phyloP scores from a whole-genome alignment of 2,888 invertebrate genomes.

The Drosophila kanekoi region DNA sequence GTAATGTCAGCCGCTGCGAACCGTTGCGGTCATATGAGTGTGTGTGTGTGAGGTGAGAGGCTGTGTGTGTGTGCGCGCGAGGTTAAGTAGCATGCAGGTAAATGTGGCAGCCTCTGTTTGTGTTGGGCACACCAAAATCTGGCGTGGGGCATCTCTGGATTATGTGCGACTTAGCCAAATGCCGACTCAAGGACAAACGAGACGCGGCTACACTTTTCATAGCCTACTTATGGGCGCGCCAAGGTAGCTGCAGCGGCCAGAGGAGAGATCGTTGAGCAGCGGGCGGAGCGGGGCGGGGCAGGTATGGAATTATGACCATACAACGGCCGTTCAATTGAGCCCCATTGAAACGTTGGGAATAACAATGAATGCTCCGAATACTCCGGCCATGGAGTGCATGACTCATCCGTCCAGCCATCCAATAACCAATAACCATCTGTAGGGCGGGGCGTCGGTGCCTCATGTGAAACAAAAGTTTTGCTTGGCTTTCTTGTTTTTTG shows the following conservation, averaged over 20 bases:
- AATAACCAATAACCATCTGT: background rate
- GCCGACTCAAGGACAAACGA: constrained; percentile 55
- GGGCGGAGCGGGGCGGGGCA: too few relatives aligned
- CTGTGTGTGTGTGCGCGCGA: constrained; percentile 18
- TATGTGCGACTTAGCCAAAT: constrained; percentile 59
- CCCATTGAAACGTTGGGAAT: constrained; percentile 31
- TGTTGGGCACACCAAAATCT: constrained; percentile 21
- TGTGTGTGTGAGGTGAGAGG: constrained; percentile 1
- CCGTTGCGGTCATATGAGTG: constrained; percentile 24
- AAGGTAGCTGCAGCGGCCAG: constrained; percentile 16
- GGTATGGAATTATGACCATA: constrained; percentile 16
- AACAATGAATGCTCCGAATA: constrained; percentile 40
- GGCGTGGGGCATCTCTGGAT: constrained; percentile 42
- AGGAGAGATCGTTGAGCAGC: background rate
- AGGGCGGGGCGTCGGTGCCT: constrained; percentile 8
- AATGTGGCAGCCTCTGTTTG: constrained; percentile 40
- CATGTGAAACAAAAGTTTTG: constrained; percentile 62
- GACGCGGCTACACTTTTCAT: constrained; percentile 39
- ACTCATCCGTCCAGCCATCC: constrained; percentile 19
- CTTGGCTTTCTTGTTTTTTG: constrained; percentile 11
- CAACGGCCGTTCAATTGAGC: constrained; percentile 58
- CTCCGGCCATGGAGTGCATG: constrained; percentile 21
- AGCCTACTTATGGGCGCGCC: constrained; percentile 45
- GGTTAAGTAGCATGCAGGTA: constrained; percentile 63
- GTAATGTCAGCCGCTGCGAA: constrained; percentile 58